These are phyloP conservation scores for Nestor notabilis DNA, from an alignment of 2,113 vertebrate genomes.

Conservation along the genomic window DNA sequence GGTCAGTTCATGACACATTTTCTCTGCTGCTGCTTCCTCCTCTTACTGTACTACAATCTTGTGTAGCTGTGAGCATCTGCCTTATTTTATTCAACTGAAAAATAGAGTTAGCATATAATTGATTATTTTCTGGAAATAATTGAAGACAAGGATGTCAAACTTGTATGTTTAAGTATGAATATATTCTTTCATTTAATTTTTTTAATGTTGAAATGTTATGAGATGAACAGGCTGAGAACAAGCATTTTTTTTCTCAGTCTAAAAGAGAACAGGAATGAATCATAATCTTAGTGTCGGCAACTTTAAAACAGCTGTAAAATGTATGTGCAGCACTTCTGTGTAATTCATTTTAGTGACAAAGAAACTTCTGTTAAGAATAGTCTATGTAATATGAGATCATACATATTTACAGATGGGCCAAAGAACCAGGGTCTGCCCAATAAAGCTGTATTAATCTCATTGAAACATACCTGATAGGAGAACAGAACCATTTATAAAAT, in stretches of 20 bases:
- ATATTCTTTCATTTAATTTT: background rate
- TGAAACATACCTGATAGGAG: background rate
- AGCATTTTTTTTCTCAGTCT: background rate
- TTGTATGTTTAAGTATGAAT: background rate
- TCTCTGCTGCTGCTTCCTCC: background rate
- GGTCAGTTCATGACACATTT: background rate
- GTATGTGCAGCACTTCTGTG: background rate
- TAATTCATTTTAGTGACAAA: background rate
- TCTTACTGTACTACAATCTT: background rate
- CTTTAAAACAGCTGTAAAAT: background rate
- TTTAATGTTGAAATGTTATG: background rate
- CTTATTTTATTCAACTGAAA: background rate
- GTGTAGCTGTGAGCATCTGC: background rate
- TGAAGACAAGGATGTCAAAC: background rate
- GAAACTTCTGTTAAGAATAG: background rate
- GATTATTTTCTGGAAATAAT: background rate
- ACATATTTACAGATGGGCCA: background rate
- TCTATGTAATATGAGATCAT: background rate
- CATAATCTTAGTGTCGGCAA: background rate
- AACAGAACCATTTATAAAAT: background rate
- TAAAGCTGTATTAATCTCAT: background rate
- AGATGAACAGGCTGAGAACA: background rate
- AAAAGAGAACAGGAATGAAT: background rate
- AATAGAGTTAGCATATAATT: background rate
- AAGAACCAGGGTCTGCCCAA: background rate